Evolutionary conservation across 2,113 vertebrate genomes (phyloP).

Genomic region (Brachyhypopomus occidentalis): DNA sequence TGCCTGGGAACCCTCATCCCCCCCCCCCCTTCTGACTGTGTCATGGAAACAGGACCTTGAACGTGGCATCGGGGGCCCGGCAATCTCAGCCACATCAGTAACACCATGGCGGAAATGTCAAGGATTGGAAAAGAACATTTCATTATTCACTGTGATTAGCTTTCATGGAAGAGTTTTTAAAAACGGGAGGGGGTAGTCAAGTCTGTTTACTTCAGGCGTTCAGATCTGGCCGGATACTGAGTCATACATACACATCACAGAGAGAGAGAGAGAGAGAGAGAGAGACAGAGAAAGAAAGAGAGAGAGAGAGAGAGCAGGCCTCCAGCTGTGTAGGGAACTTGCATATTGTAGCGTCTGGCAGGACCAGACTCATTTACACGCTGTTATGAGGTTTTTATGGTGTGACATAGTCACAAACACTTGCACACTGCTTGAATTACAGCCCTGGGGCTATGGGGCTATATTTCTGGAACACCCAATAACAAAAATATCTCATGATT

Average conservation of each 20-base stretch:
- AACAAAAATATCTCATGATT: too few species aligned
- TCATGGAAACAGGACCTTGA: slow-evolving; percentile 1
- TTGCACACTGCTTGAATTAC: slow-evolving; percentile 1
- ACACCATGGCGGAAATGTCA: slow-evolving; percentile 13
- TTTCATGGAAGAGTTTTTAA: slow-evolving; percentile 10
- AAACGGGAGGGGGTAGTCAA: neutral
- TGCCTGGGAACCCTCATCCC: neutral
- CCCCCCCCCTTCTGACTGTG: neutral
- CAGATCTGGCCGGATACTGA: neutral
- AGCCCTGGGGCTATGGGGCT: neutral
- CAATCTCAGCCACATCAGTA: slow-evolving; percentile 20
- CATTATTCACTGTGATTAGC: neutral
- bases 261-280: neutral
- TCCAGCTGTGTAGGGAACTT: neutral
- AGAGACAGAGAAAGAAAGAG: neutral
- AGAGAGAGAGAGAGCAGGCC: neutral
- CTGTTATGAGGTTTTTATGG: slow-evolving; percentile 52
- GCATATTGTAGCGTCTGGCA: slow-evolving; percentile 1
- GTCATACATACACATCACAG: slow-evolving; percentile 19
- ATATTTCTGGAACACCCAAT: too few species aligned
- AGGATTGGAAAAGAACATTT: neutral
- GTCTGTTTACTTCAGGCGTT: neutral
- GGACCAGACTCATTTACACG: neutral
- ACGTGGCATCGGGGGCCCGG: neutral
- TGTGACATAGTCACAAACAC: slow-evolving; percentile 39